phyloP scores from a whole-genome alignment of 2,888 invertebrate genomes.

The Xanthostigma xanthostigma region DNA sequence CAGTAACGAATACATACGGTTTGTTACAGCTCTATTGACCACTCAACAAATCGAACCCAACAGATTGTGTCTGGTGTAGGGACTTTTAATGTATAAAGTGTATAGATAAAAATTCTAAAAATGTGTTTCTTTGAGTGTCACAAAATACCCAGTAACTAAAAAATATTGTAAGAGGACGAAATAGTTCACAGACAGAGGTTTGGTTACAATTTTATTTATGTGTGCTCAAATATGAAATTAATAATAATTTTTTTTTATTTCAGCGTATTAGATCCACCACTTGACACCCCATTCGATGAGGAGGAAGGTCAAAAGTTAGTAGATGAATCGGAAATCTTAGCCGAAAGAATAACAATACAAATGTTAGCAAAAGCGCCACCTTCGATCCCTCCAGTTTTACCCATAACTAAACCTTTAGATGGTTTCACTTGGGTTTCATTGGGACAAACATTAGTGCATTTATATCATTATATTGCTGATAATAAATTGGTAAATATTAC shows the following conservation, averaged over 20 bases:
- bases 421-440: conserved; percentile 48
- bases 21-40: too few relatives aligned
- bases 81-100: too few relatives aligned
- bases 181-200: too few relatives aligned
- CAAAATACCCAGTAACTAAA: too few relatives aligned
- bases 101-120: too few relatives aligned
- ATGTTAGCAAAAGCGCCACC: conserved; percentile 35
- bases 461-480: conserved; percentile 48
- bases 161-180: too few relatives aligned
- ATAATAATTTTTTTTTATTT: background rate
- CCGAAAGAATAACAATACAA: conserved; percentile 35
- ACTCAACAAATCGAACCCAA: too few relatives aligned
- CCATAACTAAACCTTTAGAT: conserved; percentile 40
- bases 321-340: conserved; percentile 40
- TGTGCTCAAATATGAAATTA: too few relatives aligned
- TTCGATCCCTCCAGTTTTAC: conserved; percentile 36
- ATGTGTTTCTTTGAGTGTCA: too few relatives aligned
- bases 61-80: too few relatives aligned
- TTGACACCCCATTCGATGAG: conserved; percentile 33
- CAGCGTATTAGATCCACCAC: conserved; percentile 29
- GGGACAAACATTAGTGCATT: conserved; percentile 45
- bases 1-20: too few relatives aligned
- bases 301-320: conserved; percentile 36
- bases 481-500: conserved; percentile 30
- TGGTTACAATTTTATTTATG: too few relatives aligned